A percentile compares a stretch with the other conserved stretches of the same genome.
These are phyloP conservation scores for Dufourea novaeangliae DNA, from an alignment of 1,140 invertebrate species.

Conservation along the genomic window DNA sequence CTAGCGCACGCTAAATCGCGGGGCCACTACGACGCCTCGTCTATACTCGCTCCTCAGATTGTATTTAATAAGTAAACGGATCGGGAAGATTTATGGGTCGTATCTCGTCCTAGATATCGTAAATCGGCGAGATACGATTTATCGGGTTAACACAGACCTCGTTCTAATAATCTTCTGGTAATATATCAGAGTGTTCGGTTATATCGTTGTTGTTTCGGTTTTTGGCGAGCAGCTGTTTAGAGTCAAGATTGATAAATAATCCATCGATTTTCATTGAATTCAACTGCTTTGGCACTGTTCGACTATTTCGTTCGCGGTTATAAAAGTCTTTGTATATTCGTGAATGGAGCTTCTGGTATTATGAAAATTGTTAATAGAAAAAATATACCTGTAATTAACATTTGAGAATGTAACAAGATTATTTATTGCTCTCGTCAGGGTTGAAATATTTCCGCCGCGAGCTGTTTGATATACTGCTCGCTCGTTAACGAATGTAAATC, in stretches of 20 bases:
- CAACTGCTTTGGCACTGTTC: too few relatives aligned
- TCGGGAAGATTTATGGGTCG: conserved; percentile 29
- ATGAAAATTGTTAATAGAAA: too few relatives aligned
- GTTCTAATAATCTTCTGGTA: not conserved
- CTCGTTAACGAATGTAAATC: not conserved
- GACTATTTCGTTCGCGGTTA: too few relatives aligned
- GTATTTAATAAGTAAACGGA: conserved; percentile 70
- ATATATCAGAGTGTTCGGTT: not conserved
- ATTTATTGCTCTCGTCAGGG: too few relatives aligned
- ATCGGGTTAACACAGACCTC: conserved; percentile 1
- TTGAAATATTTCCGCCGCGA: not conserved
- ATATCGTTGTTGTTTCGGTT: not conserved
- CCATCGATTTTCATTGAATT: too few relatives aligned
- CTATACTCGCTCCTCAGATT: conserved; percentile 60
- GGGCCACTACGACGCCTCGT: conserved; percentile 36
- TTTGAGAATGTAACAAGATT: too few relatives aligned
- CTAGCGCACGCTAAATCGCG: conserved; percentile 62
- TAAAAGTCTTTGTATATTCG: too few relatives aligned
- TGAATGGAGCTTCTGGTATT: too few relatives aligned
- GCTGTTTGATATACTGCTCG: too few relatives aligned
- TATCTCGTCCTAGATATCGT: conserved; percentile 6
- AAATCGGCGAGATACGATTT: not conserved
- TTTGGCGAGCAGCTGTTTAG: not conserved
- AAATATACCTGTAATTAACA: too few relatives aligned
- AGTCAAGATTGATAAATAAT: too few relatives aligned